Conservation (phyloP, 2,113 vertebrate genomes). For the Strix aluco region DNA sequence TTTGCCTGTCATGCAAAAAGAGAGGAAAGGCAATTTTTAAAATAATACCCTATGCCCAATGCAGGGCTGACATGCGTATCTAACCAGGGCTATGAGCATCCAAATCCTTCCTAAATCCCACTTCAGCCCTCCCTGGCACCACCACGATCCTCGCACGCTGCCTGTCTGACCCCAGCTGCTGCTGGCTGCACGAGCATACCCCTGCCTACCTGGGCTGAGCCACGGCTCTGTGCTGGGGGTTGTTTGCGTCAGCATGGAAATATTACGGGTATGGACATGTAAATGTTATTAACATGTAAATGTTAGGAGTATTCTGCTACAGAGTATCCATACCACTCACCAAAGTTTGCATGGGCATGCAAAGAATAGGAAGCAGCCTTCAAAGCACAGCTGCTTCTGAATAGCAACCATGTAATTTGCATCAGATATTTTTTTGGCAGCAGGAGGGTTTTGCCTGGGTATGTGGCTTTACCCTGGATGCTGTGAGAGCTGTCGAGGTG, state of each 20-base stretch:
- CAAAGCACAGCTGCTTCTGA: neutral
- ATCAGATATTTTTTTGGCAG: neutral
- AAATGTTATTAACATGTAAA: neutral
- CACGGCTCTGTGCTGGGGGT: neutral
- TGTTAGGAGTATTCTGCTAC: neutral
- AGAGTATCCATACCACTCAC: neutral
- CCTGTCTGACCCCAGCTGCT: neutral
- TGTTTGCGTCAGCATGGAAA: neutral
- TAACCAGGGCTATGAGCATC: neutral
- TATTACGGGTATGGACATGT: neutral
- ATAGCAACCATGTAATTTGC: neutral
- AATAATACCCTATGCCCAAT: neutral
- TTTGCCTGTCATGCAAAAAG: slow-evolving; percentile 2
- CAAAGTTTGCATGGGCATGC: neutral
- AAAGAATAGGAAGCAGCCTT: slow-evolving; percentile 3
- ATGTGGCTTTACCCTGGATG: neutral
- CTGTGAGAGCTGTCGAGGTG: neutral
- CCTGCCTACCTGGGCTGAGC: neutral
- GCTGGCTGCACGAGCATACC: neutral
- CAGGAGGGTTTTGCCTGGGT: neutral
- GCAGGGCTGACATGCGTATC: neutral
- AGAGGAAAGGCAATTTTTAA: neutral
- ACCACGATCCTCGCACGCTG: fast-evolving
- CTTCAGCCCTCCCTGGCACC: neutral
- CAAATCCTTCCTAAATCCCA: neutral